Evolutionary conservation across 2,113 vertebrate genomes (phyloP), one percentile per base, ranked within the genome.

Genomic region (Cercocebus atys): DNA sequence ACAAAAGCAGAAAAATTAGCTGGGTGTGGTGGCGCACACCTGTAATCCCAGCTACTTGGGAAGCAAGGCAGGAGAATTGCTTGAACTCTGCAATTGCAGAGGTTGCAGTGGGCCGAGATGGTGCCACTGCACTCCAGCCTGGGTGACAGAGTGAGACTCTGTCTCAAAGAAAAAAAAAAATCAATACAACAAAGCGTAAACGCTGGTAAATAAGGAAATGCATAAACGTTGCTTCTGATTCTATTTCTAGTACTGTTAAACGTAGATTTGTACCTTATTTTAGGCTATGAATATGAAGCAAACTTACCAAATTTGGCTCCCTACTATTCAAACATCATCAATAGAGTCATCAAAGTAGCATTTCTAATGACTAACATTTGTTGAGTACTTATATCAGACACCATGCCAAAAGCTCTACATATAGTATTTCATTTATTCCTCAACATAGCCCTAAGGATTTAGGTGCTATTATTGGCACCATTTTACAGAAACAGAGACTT

Each of bases 401-500:
- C 18, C 40, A n/a, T 18, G 47, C 70, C 17, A 52, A 66, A 50
- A 92, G 43, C 43, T 90, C 89, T 38, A 27, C 16, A 1, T 38
- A 78, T 17, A 72, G 64, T 57, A 85, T 47, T 38, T 93, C 43
- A 78, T 40, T 81, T 73, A 64, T 45, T 83, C 84, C 75, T 52
- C 18, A 47, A 43, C 25, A 73, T 23, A 82, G 17, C 18, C 32
- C 30, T n/a, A 70, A 89, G 50, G 59, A 86, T 50, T 11, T 5
- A 57, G 38, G 27, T 38, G 70, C n/a, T 91, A 64, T 81, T 59
- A 57, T 79, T 84, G 81, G 70, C 23, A 95, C 76, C 45, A 59
- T 32, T 93, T 84, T 87, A 87, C 20, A 96, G 82, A 96, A 92
- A 95, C 47, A 93, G 72, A 94, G 43, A 70, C 47, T 96, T 80